These are phyloP conservation scores for Resseliella maxima DNA, from an alignment of 2,888 invertebrate species.

Conservation along the genomic window DNA sequence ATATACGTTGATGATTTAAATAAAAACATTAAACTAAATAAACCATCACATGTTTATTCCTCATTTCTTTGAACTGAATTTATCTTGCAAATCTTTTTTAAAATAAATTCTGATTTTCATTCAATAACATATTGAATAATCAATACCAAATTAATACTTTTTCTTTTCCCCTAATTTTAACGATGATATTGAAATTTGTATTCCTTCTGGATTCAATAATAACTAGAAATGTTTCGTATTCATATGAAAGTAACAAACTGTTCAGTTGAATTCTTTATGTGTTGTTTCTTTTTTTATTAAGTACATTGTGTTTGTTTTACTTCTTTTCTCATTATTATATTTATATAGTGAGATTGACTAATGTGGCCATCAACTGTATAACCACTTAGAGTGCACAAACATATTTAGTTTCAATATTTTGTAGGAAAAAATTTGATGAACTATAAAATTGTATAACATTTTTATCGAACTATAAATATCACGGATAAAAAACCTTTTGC, in stretches of 20 bases:
- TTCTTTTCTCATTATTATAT: too few species aligned
- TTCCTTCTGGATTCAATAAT: background rate
- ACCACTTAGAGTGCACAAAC: too few species aligned
- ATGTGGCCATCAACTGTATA: too few species aligned
- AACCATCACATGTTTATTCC: constrained; percentile 9
- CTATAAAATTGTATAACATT: background rate
- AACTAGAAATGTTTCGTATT: background rate
- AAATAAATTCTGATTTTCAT: too few species aligned
- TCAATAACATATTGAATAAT: background rate
- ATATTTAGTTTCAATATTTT: too few species aligned
- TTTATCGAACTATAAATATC: background rate
- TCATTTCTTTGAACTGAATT: background rate
- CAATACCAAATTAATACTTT: too few species aligned
- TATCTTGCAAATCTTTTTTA: too few species aligned
- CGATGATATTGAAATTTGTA: too few species aligned
- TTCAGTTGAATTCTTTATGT: background rate
- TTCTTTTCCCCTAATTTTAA: background rate
- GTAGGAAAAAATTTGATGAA: too few species aligned
- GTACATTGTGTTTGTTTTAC: background rate
- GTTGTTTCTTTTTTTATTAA: background rate
- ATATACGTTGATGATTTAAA: background rate
- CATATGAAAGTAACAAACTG: background rate
- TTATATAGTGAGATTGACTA: too few species aligned
- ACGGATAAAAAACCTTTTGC: background rate
- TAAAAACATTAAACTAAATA: too few species aligned